phyloP scores from a whole-genome alignment of 2,888 invertebrate genomes.

The Cecidostiba fungosa region DNA sequence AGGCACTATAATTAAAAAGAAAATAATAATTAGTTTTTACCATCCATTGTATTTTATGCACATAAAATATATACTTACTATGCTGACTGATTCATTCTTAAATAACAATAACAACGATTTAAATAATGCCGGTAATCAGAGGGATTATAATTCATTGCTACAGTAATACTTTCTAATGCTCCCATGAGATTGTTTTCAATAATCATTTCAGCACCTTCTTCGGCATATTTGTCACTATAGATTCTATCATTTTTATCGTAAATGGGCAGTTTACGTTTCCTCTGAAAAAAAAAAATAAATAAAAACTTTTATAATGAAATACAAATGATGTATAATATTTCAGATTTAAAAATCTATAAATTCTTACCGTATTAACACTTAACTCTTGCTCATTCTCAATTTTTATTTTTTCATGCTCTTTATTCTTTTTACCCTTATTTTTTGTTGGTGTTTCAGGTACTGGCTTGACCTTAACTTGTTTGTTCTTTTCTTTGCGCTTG shows the following conservation, averaged over 20 bases:
- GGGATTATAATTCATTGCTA: conserved; percentile 56
- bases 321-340: not conserved
- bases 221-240: conserved; percentile 43
- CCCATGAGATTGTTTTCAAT: conserved; percentile 44
- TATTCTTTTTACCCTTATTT: not conserved
- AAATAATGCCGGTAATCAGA: conserved; percentile 64
- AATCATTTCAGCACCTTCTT: conserved; percentile 51
- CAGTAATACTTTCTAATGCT: conserved; percentile 50
- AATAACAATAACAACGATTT: conserved; percentile 62
- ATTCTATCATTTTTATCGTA: not conserved
- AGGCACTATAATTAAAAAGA: conserved; percentile 58
- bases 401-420: not conserved
- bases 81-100: conserved; percentile 55
- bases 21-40: conserved; percentile 12
- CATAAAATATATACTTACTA: conserved; percentile 50
- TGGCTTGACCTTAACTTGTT: not conserved
- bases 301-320: not conserved
- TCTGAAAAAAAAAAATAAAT: conserved; percentile 29
- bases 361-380: conserved; percentile 13
- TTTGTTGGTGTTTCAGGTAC: not conserved
- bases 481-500: conserved; percentile 30
- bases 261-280: not conserved
- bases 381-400: conserved; percentile 17
- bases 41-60: not conserved
- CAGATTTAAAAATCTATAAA: not conserved